Evolutionary conservation across 2,888 invertebrate species (phyloP).

Genomic region (Andrena praecox): DNA sequence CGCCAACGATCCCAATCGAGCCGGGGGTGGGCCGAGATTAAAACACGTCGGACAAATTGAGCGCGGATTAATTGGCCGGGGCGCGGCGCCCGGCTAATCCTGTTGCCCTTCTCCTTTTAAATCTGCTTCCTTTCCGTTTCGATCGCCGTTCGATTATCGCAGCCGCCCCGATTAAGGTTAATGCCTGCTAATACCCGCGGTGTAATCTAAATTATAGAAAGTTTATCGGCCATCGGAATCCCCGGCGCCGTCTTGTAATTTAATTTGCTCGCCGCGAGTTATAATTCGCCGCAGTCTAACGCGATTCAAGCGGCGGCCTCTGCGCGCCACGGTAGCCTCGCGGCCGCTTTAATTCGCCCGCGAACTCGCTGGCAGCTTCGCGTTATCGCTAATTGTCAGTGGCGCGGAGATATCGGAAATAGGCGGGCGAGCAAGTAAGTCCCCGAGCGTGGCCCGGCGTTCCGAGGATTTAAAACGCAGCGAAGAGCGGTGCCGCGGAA

Average conservation of each 20-base stretch:
- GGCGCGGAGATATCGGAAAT: neutral
- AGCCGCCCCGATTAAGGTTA: constrained; percentile 39
- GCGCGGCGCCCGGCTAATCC: constrained; percentile 31
- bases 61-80: constrained; percentile 42
- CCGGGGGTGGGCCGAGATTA: neutral
- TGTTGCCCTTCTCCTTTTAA: constrained; percentile 25
- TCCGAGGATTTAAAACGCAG: neutral
- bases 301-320: neutral
- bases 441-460: neutral
- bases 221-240: constrained; percentile 39
- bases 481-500: neutral
- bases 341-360: neutral
- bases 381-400: constrained; percentile 6
- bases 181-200: constrained; percentile 30
- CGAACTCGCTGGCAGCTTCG: neutral
- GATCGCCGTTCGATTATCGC: constrained; percentile 21
- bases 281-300: constrained; percentile 1
- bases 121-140: constrained; percentile 16
- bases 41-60: constrained; percentile 12
- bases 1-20: neutral
- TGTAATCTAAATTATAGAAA: constrained; percentile 40
- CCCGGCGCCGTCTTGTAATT: constrained; percentile 24
- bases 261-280: constrained; percentile 39
- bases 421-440: neutral
- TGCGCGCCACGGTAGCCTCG: neutral